Base-by-base conservation (phyloP, 1,140 invertebrate genomes). In the Metaphire vulgaris region DNA sequence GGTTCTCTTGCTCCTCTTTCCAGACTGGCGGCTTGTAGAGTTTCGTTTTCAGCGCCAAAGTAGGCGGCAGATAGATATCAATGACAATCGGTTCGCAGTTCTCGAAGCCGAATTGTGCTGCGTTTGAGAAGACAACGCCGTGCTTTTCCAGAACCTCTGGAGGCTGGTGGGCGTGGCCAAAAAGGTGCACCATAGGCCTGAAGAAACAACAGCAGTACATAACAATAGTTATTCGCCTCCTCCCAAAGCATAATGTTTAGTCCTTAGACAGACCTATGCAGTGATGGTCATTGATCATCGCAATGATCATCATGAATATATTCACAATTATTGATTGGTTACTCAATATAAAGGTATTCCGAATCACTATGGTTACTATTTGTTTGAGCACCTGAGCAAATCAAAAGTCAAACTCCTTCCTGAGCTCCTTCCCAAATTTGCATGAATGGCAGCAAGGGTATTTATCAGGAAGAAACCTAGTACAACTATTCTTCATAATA, bases 141-240 rank as follows among this genome's bases (percentile, higher is more conserved):
- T 73, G 72, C 33, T 73, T 73, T 41, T 73, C 72, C 2, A 73
- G 26, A 12, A 73, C 72, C 33, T 64, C 34, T 2, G 72, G 28
- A 1, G 31, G n/a, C 41, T 73, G 72, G 66, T 76, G 74, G 32
- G 68, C 56, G 33, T 76, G 74, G 6, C 74, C 74, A 76, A 76
- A 76, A 0, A 76, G 68, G 68, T 76, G 74, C 21, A 76, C 6
- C 67, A 56, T 69, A 28, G 74, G 74, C 74, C 74, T 76, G 74
- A 41, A 32, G 30, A 69, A 67, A 21, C 2, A 67, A 29, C 21
- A 68, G 67, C 28, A 68, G 31, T 30, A 68, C 28, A 15, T 21
- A 71, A 30, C 0, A 16, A 29, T n/a, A 32, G 14, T 71, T 71
- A 1, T 32, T 33, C n/a, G 33, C 6, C 2, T 30, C 31, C 29